Percentiles rank a stretch among this genome's conserved stretches.
phyloP scores from a whole-genome alignment of 1,140 invertebrate species.

The Chionoecetes opilio region DNA sequence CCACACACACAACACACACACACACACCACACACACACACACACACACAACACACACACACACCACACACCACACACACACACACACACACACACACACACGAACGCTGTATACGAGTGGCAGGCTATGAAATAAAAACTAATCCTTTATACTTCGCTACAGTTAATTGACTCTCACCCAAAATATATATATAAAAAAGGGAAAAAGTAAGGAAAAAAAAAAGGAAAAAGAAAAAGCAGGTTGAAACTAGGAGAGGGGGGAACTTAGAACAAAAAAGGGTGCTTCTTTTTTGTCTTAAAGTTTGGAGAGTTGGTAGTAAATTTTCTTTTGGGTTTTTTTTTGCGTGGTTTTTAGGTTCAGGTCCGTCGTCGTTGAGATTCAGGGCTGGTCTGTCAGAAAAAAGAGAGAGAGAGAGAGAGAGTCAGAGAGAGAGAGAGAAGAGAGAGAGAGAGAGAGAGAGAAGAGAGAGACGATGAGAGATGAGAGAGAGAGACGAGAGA shows the following conservation, averaged over 20 bases:
- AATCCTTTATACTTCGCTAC: slow-evolving; percentile 54
- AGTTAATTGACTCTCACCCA: slow-evolving; percentile 29
- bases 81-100: no score
- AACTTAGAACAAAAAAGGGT: slow-evolving; percentile 9
- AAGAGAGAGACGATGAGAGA: slow-evolving; percentile 52
- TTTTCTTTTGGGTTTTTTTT: slow-evolving; percentile 50
- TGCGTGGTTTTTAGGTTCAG: slow-evolving; percentile 8
- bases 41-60: not conserved
- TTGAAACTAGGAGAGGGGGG: not conserved
- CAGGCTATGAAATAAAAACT: slow-evolving; percentile 39
- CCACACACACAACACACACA: no score
- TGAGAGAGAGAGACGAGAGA: not conserved
- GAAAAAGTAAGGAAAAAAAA: not conserved
- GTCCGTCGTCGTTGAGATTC: slow-evolving; percentile 45
- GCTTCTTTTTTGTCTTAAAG: slow-evolving; percentile 39
- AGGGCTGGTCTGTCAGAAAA: not conserved
- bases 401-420: slow-evolving; percentile 38
- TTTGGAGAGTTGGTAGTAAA: slow-evolving; percentile 54
- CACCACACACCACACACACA: no score
- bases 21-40: slow-evolving; percentile 39
- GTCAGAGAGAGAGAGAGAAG: slow-evolving; percentile 67
- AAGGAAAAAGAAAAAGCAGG: not conserved
- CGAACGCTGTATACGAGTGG: not conserved
- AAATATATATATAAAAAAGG: no score
- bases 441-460: slow-evolving; percentile 69